These are phyloP conservation scores for Strix uralensis DNA, from an alignment of 2,113 vertebrate species.

Conservation along the genomic window DNA sequence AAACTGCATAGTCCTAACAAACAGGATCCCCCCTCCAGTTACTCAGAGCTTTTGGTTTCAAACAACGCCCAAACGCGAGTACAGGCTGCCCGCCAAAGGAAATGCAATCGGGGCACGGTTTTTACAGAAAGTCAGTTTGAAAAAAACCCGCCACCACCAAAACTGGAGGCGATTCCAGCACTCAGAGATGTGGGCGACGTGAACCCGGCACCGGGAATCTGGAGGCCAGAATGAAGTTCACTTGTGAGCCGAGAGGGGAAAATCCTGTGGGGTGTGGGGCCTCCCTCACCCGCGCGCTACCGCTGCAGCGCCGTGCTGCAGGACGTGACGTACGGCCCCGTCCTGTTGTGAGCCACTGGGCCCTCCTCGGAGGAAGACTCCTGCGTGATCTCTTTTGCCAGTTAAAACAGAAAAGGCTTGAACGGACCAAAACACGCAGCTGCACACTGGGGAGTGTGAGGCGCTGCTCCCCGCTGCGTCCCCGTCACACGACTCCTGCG, in stretches of 20 bases:
- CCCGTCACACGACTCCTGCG: too few species aligned
- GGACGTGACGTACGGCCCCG: too few species aligned
- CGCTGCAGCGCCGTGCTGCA: too few species aligned
- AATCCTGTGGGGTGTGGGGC: not conserved
- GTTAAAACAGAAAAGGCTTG: too few species aligned
- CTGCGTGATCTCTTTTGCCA: too few species aligned
- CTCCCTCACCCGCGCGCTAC: too few species aligned
- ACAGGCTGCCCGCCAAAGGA: not conserved
- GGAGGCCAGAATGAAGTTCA: not conserved
- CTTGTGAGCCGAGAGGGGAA: accelerated
- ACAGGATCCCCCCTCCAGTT: not conserved
- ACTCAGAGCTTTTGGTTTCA: slow-evolving; percentile 6
- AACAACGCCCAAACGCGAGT: not conserved
- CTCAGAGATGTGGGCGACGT: accelerated
- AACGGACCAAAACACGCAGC: too few species aligned
- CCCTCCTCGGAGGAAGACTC: too few species aligned
- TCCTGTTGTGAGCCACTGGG: too few species aligned
- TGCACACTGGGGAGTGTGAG: too few species aligned
- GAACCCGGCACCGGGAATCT: not conserved
- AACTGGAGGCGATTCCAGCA: not conserved
- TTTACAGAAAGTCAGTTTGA: not conserved
- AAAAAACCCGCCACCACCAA: not conserved
- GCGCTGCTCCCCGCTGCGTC: too few species aligned
- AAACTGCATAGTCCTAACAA: slow-evolving; percentile 64
- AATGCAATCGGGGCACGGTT: not conserved